A percentile compares a stretch with the other conserved stretches of the same genome.
Evolutionary conservation across 2,113 vertebrate genomes (phyloP).

Genomic region (Aegotheles bennettii): DNA sequence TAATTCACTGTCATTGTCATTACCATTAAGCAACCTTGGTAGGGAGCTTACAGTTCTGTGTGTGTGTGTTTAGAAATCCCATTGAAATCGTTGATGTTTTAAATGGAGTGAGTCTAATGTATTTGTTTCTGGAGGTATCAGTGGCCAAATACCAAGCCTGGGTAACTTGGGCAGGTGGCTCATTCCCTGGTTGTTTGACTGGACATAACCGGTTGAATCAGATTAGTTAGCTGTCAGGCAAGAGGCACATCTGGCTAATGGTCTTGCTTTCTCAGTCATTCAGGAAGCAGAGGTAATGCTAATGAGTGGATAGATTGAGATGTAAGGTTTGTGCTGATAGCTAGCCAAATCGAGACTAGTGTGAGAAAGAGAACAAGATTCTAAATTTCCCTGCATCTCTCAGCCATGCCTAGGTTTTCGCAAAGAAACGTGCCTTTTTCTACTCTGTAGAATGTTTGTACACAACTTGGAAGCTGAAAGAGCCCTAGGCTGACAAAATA

Average conservation of each 20-base stretch:
- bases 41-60: background rate
- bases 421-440: background rate
- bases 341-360: background rate
- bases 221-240: background rate
- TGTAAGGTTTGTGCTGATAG: background rate
- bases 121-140: background rate
- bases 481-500: background rate
- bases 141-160: background rate
- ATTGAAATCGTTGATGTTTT: background rate
- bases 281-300: background rate
- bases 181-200: background rate
- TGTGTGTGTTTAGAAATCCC: background rate
- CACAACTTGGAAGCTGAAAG: background rate
- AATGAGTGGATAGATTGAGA: background rate
- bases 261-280: background rate
- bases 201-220: background rate
- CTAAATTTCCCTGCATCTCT: accelerated
- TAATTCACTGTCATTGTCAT: background rate
- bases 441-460: background rate
- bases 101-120: background rate
- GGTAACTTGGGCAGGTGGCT: background rate
- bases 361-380: background rate
- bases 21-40: background rate
- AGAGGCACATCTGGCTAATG: background rate
- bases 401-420: background rate